phyloP scores from a whole-genome alignment of 2,797 vertebrate genomes.

The Chlorospingus flavigularis region DNA sequence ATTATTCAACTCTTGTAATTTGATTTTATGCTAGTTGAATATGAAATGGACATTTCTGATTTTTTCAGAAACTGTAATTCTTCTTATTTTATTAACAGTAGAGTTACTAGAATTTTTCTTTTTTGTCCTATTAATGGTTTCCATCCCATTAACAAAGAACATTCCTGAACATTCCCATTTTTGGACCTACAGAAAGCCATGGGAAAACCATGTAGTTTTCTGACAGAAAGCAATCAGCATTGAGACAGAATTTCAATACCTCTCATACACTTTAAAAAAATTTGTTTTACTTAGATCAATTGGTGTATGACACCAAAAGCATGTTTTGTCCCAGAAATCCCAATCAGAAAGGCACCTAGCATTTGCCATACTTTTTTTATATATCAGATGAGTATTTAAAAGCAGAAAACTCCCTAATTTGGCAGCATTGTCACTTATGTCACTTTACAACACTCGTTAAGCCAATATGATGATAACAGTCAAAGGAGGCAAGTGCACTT shows the following conservation, averaged over 20 bases:
- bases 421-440: neutral
- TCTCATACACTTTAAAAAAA: neutral
- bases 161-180: accelerated
- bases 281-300: neutral
- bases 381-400: neutral
- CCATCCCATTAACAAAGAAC: neutral
- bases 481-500: neutral
- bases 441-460: neutral
- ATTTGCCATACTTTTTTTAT: neutral
- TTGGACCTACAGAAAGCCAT: neutral
- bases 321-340: neutral
- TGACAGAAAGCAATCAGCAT: neutral
- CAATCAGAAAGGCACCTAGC: neutral
- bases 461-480: neutral
- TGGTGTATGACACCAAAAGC: neutral
- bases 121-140: neutral
- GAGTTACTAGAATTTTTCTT: neutral
- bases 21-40: neutral
- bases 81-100: neutral
- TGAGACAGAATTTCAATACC: neutral
- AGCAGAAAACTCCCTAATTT: neutral
- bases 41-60: neutral
- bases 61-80: neutral
- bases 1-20: neutral
- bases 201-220: neutral